Evolutionary conservation across 2,888 invertebrate species (phyloP).

Genomic region (Chloroclystis v-ata): DNA sequence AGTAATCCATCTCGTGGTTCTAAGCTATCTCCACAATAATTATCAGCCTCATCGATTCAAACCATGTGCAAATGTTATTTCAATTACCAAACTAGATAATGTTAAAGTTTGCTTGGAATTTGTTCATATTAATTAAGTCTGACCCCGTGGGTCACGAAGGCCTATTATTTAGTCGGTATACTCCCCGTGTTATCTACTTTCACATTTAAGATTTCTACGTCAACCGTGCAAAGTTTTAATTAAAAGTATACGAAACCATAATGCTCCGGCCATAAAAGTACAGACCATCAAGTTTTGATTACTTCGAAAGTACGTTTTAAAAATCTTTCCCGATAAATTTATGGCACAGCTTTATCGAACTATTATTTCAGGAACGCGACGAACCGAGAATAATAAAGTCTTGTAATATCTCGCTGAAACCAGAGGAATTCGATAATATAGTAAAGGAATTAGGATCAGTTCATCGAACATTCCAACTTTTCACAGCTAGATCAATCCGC

Average conservation of each 20-base stretch:
- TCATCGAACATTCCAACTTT: conserved; percentile 14
- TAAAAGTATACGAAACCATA: not conserved
- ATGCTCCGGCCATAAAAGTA: too few relatives aligned
- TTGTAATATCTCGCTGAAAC: conserved; percentile 10
- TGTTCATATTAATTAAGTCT: too few relatives aligned
- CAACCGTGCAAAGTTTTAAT: not conserved
- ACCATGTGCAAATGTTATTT: too few relatives aligned
- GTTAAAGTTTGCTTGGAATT: too few relatives aligned
- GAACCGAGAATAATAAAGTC: conserved; percentile 7
- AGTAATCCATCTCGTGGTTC: too few relatives aligned
- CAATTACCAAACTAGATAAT: too few relatives aligned
- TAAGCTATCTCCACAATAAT: too few relatives aligned
- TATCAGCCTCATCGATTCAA: too few relatives aligned
- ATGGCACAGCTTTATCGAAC: not conserved
- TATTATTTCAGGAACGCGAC: not conserved
- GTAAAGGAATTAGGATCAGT: conserved; percentile 10
- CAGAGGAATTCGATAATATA: conserved; percentile 8
- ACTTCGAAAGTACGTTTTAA: not conserved
- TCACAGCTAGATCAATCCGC: conserved; percentile 1
- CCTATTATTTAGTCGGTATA: too few relatives aligned
- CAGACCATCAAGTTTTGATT: not conserved
- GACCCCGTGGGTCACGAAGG: too few relatives aligned
- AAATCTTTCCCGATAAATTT: not conserved
- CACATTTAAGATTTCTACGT: too few relatives aligned
- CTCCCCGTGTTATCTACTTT: too few relatives aligned